These are phyloP conservation scores for Pachydiplax longipennis DNA, from an alignment of 2,888 invertebrate species.

Conservation along the genomic window DNA sequence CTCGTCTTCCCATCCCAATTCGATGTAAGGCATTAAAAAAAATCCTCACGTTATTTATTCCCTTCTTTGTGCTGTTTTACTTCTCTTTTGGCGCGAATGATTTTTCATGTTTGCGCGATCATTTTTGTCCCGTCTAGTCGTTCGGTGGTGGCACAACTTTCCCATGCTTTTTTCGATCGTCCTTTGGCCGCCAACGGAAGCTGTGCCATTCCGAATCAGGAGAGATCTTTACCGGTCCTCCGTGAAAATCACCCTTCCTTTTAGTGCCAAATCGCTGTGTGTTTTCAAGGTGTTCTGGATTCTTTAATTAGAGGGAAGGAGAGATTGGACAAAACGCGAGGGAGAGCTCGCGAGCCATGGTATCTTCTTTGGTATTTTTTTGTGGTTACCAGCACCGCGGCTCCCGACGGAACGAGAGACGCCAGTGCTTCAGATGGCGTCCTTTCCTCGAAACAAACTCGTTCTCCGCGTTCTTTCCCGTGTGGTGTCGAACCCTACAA, in stretches of 20 bases:
- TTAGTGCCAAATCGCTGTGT: background rate
- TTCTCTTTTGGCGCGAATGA: background rate
- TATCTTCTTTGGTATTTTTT: background rate
- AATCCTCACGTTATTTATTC: background rate
- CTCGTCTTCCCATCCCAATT: background rate
- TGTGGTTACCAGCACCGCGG: background rate
- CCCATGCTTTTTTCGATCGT: background rate
- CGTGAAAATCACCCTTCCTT: background rate
- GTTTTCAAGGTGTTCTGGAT: background rate
- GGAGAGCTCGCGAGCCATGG: background rate
- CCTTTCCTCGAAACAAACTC: background rate
- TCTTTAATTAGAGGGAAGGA: background rate
- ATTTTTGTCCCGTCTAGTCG: background rate
- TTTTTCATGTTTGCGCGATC: background rate
- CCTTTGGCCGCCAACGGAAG: background rate
- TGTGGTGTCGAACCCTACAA: background rate
- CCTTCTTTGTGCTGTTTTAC: background rate
- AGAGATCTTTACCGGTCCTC: background rate
- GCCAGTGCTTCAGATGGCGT: background rate
- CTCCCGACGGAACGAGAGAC: background rate
- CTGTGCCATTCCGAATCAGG: background rate
- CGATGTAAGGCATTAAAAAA: background rate
- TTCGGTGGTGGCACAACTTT: background rate
- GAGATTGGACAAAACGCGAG: background rate
- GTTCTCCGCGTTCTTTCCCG: background rate